Base-by-base conservation (phyloP, 2,113 vertebrate species). In the Eptesicus fuscus region DNA sequence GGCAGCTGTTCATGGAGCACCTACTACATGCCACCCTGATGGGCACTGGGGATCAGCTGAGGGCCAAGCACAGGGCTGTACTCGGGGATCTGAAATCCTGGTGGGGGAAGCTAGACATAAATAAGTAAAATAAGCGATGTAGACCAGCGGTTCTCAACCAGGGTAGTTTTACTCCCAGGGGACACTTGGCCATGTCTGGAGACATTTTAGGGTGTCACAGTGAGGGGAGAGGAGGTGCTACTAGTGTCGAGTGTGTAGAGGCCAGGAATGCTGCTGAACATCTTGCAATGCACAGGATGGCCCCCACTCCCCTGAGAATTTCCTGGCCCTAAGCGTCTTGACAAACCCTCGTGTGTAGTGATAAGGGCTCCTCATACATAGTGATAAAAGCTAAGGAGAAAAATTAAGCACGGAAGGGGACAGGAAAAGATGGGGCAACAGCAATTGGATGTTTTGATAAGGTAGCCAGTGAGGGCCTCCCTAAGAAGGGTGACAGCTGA, bases 291-390 rank as follows among this genome's bases (percentile, higher is more conserved):
- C 32, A 7, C 47, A 35, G 56, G 59, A 28, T n/a, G 11, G 18
- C 32, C 22, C 12, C 12, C 22, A 30, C 77, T 17, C 44, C 0
- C 30, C 37, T 3, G 17, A 37, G 18, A 32, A 6, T 67, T 9
- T 30, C 4, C 30, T 53, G 69, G 40, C 37, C 56, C 40, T 51
- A 30, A 23, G 28, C 7, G 70, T 69, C 40, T 25, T 12, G 77
- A 56, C 25, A 44, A 53, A 23, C 35, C 16, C 20, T 40, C 0
- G 0, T 30, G 1, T 69, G 6, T 3, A n/a, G 47, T 1, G 77
- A 35, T 35, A 35, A 49, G 22, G 44, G 35, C 11, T 56, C 16
- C 20, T 40, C 0, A 0, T 23, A 4, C 69, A 9, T 2, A 28
- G 47, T 2, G 78, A 18, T 37, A 35, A 51, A 13, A 37, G 47